Evolutionary conservation across 2,797 vertebrate species (phyloP), one percentile per base, ranked within the genome.

Genomic region (Amazona ochrocephala): DNA sequence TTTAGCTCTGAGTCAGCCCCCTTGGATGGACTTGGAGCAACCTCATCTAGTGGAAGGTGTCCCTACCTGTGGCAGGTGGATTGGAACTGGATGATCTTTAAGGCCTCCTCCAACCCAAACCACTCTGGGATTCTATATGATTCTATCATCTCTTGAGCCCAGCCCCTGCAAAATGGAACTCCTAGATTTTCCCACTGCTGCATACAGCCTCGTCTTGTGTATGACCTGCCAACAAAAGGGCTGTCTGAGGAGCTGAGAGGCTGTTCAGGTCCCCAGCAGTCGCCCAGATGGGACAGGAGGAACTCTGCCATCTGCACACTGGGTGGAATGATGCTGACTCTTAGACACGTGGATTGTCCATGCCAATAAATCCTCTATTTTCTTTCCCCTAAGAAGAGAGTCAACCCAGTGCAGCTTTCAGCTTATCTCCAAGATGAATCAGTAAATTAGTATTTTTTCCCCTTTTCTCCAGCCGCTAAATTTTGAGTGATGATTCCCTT

Each of bases 271-370:
- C 22, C 37, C 48, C 24, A 27, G 32, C 0, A 0, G 4, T 10
- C 5, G 19, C 32, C 16, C 56, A 16, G 44, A 9, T 0, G 2
- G 24, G 60, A 15, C 34, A 17, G 32, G 60, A 70, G n/a, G 34
- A 53, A 6, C 17, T 44, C 68, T 62, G 54, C 32, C 17, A 2
- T 12, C 53, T 44, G 23, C 61, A 26, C 37, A 0, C 15, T 6
- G 21, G 18, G 21, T 48, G 23, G 58, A 27, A 24, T 5, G 4
- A 45, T 10, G 32, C 24, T 67, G 13, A 22, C 64, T 51, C 80
- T 48, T 42, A 19, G 24, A 44, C 2, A 0, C 0, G 1, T 39
- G 29, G 37, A 15, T 41, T 24, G 13, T 72, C 53, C 4, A 1
- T n/a, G n/a, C 22, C 6, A 9, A 0, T 13, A 70, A 41, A 15